Base-by-base conservation (phyloP, 1,140 invertebrate genomes). In the Hypsibius dujardini region DNA sequence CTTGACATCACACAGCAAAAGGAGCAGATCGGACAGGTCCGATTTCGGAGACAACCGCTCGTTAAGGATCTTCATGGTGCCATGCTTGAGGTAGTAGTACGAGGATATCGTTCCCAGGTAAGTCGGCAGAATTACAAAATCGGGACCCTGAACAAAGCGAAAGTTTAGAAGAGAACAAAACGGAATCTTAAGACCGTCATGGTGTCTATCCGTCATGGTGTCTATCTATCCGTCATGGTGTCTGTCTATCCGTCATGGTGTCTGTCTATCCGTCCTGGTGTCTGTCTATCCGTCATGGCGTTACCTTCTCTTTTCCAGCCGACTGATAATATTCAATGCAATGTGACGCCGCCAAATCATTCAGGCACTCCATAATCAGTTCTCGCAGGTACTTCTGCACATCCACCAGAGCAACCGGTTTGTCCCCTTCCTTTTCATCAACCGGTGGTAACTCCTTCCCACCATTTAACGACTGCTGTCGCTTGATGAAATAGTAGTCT, bases 11-110 rank as follows among this genome's bases (percentile, higher is more conserved):
- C 89, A 86, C 73, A 98, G 82, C 40, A 93, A 84, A 50, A 85
- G 78, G 1, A 99, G 79, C 59, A 95, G 82, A n/a, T 90, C 84
- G 70, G 89, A 85, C 0, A 90, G 79, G 47, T 80, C 82, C 69
- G 87, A 81, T 74, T 86, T 82, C 0, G 84, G 77, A 45, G 82
- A 79, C 28, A 99, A 77, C 67, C 84, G 82, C 47, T 88, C 80
- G 15, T 85, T 80, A 76, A 98, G 93, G 77, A 90, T 87, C 59
- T 86, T 81, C 81, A 98, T 88, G 0, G 92, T 97, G 75, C 87
- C 84, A 79, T 98, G 88, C 0, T 88, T 89, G n/a, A 99, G 79
- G 81, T 99, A 99, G 81, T 98, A 99, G 77, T 89, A 97, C 0
- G 94, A 96, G 1, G 93, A 86, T 67, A 99, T 93, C 73, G 88